These are phyloP conservation scores for Magallana nippona DNA, from an alignment of 2,888 invertebrate genomes.

Conservation along the genomic window DNA sequence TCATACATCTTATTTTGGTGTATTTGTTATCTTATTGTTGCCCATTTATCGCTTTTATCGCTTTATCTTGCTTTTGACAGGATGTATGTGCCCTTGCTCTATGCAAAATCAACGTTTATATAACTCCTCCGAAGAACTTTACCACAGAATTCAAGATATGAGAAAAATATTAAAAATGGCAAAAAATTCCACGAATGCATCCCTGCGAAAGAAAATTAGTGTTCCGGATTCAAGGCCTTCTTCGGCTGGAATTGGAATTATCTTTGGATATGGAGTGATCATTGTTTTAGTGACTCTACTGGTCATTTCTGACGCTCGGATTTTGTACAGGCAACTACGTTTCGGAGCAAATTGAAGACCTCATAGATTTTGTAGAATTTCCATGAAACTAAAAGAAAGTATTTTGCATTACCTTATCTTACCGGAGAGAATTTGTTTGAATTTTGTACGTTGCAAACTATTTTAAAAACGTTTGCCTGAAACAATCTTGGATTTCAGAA, in stretches of 20 bases:
- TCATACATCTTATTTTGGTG: too few species aligned
- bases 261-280: not conserved
- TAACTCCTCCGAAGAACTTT: not conserved
- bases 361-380: too few species aligned
- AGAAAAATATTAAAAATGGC: not conserved
- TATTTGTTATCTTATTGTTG: too few species aligned
- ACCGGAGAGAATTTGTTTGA: too few species aligned
- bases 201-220: not conserved
- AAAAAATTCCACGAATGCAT: not conserved
- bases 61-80: not conserved
- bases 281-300: not conserved
- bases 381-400: too few species aligned
- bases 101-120: not conserved
- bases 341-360: not conserved
- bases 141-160: not conserved
- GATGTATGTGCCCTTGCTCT: slow-evolving; percentile 5
- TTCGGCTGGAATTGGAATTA: not conserved
- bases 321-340: not conserved
- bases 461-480: too few species aligned
- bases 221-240: not conserved
- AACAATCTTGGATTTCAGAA: too few species aligned
- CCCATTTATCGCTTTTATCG: too few species aligned
- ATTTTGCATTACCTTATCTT: too few species aligned
- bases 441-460: too few species aligned
- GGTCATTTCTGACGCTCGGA: not conserved